Base-by-base conservation (phyloP, 2,797 vertebrate species). In the Siniperca scherzeri region DNA sequence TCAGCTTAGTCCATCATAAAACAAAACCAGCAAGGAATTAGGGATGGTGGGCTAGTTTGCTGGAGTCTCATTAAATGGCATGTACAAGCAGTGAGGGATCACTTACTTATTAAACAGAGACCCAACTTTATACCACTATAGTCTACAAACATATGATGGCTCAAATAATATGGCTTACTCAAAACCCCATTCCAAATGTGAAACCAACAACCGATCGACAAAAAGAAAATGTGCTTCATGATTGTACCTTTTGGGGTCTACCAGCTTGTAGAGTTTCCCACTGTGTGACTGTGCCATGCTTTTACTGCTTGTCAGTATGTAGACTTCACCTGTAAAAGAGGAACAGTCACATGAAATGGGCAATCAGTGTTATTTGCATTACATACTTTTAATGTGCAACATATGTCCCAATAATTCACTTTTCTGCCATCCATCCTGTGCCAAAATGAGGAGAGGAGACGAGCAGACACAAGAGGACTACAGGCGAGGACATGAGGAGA, bases 271-370 rank as follows among this genome's bases (percentile, higher is more conserved):
- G 91, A 99, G 97, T 91, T 97, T 99, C 91, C 98, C 98, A 1
- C 96, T 99, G 94, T 99, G 96, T 73, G 97, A 96, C 92, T 99
- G 98, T 44, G 95, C 96, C 96, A 97, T 95, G 89, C 96, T 99
- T 97, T 99, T 99, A 95, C 97, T 99, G 93, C 96, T 99, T 59
- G 98, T 97, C 90, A 99, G 94, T 86, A 99, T 96, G 91, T 99
- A 99, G 88, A 99, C 95, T 94, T 99, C 98, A 92, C 98, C 99
- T 99, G 95, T 92, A 86, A 91, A 76, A 82, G 52, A 85, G 11
- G 22, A 77, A 78, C 22, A 72, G 25, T 30, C 57, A 65, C 42
- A 81, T 74, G 30, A 72, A 80, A 78, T 19, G 4, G 8, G 25
- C 36, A 14, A 61, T 85, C 56, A 68, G 78, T 19, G 30, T 61